Evolutionary conservation across 2,113 vertebrate genomes (phyloP).

Genomic region (Casuarius casuarius): DNA sequence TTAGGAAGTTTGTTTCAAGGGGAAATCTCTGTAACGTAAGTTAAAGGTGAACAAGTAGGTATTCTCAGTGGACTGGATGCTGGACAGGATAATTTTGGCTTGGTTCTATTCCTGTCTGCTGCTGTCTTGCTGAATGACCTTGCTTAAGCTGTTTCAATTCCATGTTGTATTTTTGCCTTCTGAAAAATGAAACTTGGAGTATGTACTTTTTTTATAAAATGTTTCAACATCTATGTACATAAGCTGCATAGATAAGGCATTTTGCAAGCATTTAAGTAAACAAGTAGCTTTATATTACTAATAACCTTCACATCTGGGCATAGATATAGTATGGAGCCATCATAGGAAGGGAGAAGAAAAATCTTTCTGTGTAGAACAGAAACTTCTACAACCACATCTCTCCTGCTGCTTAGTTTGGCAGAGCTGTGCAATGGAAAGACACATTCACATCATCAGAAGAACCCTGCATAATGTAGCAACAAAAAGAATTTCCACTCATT

Average conservation of each 20-base stretch:
- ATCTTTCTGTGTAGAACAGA: background rate
- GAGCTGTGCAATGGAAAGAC: background rate
- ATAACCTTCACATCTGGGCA: background rate
- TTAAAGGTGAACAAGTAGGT: background rate
- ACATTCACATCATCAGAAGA: background rate
- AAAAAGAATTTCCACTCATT: background rate
- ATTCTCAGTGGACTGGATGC: background rate
- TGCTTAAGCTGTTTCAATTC: background rate
- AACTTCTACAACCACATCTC: background rate
- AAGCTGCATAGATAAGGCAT: background rate
- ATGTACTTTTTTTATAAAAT: background rate
- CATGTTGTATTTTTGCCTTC: background rate
- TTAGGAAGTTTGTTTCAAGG: background rate
- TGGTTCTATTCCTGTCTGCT: background rate
- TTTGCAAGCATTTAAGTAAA: background rate
- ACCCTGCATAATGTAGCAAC: background rate
- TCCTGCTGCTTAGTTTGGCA: background rate
- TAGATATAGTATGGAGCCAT: background rate
- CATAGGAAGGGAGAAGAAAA: background rate
- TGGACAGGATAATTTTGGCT: background rate
- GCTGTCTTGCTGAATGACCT: background rate
- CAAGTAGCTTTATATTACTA: background rate
- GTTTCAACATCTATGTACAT: background rate
- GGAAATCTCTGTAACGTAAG: background rate
- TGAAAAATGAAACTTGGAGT: background rate